phyloP scores from a whole-genome alignment of 2,113 vertebrate genomes.

The Brienomyrus brachyistius region DNA sequence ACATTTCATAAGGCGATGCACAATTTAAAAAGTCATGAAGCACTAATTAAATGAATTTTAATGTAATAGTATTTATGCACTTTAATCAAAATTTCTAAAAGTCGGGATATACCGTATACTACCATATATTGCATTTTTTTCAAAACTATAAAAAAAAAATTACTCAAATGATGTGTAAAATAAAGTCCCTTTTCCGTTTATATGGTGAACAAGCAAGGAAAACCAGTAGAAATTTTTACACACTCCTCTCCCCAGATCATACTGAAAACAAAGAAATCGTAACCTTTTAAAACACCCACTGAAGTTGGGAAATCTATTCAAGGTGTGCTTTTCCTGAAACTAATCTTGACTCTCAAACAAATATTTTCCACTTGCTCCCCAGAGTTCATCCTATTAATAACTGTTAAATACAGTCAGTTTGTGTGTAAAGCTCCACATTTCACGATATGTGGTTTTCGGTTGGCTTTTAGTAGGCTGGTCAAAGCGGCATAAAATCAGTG shows the following conservation, averaged over 20 bases:
- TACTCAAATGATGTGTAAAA: neutral
- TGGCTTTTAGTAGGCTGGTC: neutral
- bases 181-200: constrained; percentile 5
- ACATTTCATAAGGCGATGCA: neutral
- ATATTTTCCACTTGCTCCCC: neutral
- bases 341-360: constrained; percentile 3
- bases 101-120: neutral
- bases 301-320: constrained; percentile 15
- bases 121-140: neutral
- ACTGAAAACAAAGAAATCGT: constrained; percentile 1
- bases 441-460: neutral
- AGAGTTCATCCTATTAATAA: neutral
- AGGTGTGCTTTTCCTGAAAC: constrained; percentile 15
- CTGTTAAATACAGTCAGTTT: neutral
- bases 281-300: constrained; percentile 11
- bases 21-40: neutral
- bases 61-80: neutral
- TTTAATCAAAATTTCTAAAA: neutral
- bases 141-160: neutral
- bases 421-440: neutral
- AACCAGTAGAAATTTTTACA: constrained; percentile 5
- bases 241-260: neutral
- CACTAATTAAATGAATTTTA: neutral
- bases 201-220: neutral
- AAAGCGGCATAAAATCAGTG: neutral